Evolutionary conservation across 1,140 invertebrate genomes (phyloP).

Genomic region (Luehdorfia chinensis): DNA sequence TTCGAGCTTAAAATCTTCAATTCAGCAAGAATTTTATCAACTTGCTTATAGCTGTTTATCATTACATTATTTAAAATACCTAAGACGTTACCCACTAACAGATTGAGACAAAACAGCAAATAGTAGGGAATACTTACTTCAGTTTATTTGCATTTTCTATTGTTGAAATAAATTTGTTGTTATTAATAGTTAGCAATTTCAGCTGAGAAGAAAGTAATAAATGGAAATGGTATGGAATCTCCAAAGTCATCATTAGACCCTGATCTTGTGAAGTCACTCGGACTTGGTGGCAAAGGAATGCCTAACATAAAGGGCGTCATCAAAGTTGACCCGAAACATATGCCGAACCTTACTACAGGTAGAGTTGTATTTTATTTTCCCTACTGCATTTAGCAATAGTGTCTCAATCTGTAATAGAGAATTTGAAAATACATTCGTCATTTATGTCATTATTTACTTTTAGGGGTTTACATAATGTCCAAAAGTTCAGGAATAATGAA

Average conservation of each 20-base stretch:
- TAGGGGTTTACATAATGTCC: conserved; percentile 85
- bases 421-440: too few species aligned
- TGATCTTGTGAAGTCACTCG: conserved; percentile 70
- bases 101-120: too few species aligned
- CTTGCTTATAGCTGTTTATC: too few species aligned
- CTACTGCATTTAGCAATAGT: not conserved
- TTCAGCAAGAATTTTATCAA: too few species aligned
- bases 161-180: too few species aligned
- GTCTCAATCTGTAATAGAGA: too few species aligned
- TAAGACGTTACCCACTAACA: too few species aligned
- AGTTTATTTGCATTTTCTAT: too few species aligned
- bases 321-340: conserved; percentile 84
- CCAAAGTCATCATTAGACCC: conserved; percentile 62
- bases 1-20: too few species aligned
- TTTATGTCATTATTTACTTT: conserved; percentile 26
- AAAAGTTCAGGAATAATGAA: conserved; percentile 84
- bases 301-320: conserved; percentile 85
- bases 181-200: conserved; percentile 15
- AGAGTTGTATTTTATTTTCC: conserved; percentile 8
- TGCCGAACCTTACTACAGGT: conserved; percentile 81
- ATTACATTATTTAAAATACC: too few species aligned
- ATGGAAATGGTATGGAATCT: conserved; percentile 61
- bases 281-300: conserved; percentile 73
- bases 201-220: conserved; percentile 58
- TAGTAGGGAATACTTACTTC: too few species aligned